Evolutionary conservation across 2,113 vertebrate genomes (phyloP).

Genomic region (Balaeniceps rex): DNA sequence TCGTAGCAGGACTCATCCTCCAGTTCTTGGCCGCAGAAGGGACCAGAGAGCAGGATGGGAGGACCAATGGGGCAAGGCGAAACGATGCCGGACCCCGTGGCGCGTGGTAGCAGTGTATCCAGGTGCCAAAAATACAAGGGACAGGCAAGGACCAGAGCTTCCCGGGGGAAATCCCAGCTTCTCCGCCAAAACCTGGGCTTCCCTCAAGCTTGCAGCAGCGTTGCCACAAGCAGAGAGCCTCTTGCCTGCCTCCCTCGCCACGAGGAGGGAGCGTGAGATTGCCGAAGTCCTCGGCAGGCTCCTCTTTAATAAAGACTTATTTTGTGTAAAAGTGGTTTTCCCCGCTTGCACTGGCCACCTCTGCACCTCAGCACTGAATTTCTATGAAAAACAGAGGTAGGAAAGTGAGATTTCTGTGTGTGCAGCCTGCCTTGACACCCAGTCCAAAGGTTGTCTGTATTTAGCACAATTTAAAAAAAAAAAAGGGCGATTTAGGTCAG

Average conservation of each 20-base stretch:
- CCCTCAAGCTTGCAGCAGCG: background rate
- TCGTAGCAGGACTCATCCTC: background rate
- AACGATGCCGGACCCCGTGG: fast-evolving
- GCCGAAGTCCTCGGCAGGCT: background rate
- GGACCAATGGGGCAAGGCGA: background rate
- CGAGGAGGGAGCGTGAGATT: background rate
- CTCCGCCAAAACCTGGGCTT: background rate
- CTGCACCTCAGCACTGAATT: background rate
- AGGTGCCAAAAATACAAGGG: background rate
- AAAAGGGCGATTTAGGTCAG: background rate
- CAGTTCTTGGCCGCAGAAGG: background rate
- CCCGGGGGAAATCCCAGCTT: background rate
- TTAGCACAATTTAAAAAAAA: background rate
- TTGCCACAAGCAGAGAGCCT: background rate
- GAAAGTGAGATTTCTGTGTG: background rate
- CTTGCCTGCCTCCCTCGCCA: background rate
- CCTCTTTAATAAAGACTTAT: background rate
- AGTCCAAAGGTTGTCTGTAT: background rate
- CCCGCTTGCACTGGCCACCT: fast-evolving
- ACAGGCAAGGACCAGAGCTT: background rate
- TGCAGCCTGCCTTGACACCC: too few species aligned
- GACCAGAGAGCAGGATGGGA: background rate
- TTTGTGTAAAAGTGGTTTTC: background rate
- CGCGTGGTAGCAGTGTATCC: fast-evolving
- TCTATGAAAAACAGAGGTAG: background rate